Conservation (phyloP, 2,888 invertebrate species). For the Eristalis pertinax region DNA sequence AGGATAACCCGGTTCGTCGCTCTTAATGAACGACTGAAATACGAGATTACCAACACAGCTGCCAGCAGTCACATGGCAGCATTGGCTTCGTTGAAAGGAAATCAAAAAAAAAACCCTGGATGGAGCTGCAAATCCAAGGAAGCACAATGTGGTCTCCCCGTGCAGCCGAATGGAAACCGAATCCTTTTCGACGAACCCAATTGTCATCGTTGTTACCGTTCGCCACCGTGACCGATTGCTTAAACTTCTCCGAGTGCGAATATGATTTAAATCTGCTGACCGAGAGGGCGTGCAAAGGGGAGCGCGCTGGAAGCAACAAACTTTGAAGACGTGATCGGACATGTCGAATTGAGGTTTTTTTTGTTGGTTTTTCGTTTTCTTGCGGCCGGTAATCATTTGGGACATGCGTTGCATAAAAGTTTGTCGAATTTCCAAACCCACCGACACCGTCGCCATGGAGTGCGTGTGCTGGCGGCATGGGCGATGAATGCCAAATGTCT, state of each 20-base stretch:
- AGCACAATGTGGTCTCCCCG: not conserved
- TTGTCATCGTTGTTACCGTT: not conserved
- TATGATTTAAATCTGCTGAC: not conserved
- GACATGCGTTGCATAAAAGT: constrained; percentile 1
- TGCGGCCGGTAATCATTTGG: not conserved
- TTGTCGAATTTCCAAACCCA: not conserved
- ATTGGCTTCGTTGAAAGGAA: not conserved
- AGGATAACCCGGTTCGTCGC: not conserved
- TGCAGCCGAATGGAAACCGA: not conserved
- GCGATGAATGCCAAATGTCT: not conserved
- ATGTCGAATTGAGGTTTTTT: not conserved
- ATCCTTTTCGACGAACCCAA: no score
- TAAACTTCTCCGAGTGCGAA: not conserved
- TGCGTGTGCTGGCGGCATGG: not conserved
- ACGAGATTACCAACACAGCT: not conserved
- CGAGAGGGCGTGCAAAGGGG: not conserved
- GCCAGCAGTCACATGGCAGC: no score
- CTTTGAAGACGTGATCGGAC: not conserved
- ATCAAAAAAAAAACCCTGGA: not conserved
- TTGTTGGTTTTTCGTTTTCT: not conserved
- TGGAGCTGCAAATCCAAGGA: not conserved
- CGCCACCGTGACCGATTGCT: not conserved
- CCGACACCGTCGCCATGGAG: not conserved
- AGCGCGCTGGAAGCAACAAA: not conserved
- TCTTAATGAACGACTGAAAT: not conserved